phyloP scores from a whole-genome alignment of 2,113 vertebrate genomes.

The Forbesichthys agassizii region DNA sequence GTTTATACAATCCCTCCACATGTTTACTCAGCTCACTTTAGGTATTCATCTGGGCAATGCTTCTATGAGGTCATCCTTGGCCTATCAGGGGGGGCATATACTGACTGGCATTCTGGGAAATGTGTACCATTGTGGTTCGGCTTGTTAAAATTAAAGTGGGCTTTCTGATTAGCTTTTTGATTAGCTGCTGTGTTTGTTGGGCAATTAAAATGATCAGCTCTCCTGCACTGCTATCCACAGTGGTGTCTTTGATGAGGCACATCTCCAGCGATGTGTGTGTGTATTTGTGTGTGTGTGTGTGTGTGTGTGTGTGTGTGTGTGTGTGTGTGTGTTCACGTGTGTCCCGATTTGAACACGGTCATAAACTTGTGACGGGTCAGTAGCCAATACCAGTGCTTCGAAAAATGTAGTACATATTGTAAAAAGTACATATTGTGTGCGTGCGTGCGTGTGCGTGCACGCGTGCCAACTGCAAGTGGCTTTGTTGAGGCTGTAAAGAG shows the following conservation, averaged over 20 bases:
- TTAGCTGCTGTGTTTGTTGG: neutral
- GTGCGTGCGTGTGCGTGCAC: too few relatives aligned
- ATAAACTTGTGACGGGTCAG: constrained; percentile 1
- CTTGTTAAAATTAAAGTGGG: neutral
- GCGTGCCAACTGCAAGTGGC: too few relatives aligned
- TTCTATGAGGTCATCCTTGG: neutral
- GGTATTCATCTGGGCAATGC: too few relatives aligned
- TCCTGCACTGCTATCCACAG: too few relatives aligned
- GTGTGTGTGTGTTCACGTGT: neutral
- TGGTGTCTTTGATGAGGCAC: neutral
- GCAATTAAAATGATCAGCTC: neutral
- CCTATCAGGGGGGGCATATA: neutral
- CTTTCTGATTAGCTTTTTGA: neutral
- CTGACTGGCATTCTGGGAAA: neutral
- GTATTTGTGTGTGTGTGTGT: too few relatives aligned
- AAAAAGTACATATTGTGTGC: neutral
- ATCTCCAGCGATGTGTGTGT: neutral
- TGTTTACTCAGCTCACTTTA: too few relatives aligned
- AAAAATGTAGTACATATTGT: constrained; percentile 15
- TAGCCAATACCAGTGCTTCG: constrained; percentile 16
- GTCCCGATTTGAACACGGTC: neutral
- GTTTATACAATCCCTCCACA: constrained; percentile 52
- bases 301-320: neutral
- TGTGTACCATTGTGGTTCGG: neutral
- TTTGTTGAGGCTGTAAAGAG: constrained; percentile 1